These are phyloP conservation scores for Mico argentatus DNA, from an alignment of 2,797 vertebrate species.

Conservation along the genomic window DNA sequence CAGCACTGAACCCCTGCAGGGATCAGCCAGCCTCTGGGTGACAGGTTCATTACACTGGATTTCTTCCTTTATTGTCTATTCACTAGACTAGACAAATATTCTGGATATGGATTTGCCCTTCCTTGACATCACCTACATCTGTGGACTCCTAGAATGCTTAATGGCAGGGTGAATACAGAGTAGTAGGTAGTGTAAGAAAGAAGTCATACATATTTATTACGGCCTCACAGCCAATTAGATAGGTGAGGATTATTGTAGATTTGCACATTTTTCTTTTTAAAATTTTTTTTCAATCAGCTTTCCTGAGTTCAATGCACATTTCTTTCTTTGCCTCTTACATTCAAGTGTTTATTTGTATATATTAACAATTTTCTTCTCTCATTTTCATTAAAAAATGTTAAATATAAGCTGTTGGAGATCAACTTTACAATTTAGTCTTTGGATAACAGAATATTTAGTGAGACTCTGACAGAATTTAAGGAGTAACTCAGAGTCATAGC, in stretches of 20 bases:
- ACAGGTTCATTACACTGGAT: background rate
- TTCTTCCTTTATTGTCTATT: background rate
- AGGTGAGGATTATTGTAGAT: background rate
- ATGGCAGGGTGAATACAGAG: background rate
- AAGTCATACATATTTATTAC: background rate
- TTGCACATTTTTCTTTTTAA: background rate
- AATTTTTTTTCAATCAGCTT: background rate
- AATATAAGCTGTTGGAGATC: background rate
- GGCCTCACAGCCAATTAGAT: background rate
- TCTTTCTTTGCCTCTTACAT: background rate
- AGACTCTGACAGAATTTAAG: background rate
- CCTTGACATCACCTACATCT: background rate
- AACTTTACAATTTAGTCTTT: slow-evolving; percentile 1
- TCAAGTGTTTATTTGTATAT: background rate
- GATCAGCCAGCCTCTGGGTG: background rate
- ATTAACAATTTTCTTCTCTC: background rate
- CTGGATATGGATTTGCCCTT: background rate
- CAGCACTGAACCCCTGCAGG: background rate
- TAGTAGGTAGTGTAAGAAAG: background rate
- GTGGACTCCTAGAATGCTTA: background rate
- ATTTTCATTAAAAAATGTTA: background rate
- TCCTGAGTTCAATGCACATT: background rate
- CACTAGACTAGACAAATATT: background rate
- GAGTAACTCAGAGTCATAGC: background rate
- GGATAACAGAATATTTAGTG: background rate